phyloP scores from a whole-genome alignment of 1,140 invertebrate species.

The Chymomyza costata region DNA sequence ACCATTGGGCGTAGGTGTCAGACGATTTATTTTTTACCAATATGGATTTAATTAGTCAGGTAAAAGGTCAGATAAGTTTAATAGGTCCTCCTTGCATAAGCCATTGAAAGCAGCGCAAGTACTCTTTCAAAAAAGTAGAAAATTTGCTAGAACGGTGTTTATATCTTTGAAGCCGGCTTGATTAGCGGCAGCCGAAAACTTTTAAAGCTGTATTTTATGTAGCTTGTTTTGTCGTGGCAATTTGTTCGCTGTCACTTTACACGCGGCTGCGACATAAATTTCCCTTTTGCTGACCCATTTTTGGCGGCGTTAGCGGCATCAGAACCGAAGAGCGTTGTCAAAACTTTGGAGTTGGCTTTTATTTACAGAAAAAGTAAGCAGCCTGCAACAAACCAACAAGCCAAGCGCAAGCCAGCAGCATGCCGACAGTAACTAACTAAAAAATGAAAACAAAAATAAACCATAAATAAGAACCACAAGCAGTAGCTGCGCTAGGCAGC shows the following conservation, averaged over 20 bases:
- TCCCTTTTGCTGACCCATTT: conserved; percentile 68
- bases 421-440: conserved; percentile 57
- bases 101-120: no score
- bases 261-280: conserved; percentile 71
- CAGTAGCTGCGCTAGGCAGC: conserved; percentile 25
- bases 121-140: no score
- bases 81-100: no score
- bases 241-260: conserved; percentile 71
- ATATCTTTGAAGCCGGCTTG: conserved; percentile 24
- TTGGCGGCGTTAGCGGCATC: conserved; percentile 40
- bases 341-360: conserved; percentile 71
- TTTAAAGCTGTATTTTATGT: conserved; percentile 6
- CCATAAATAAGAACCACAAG: conserved; percentile 70
- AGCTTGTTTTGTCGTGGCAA: conserved; percentile 46
- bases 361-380: conserved; percentile 46
- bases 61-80: no score
- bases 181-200: conserved; percentile 41
- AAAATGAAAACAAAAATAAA: conserved; percentile 67
- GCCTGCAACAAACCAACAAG: not conserved
- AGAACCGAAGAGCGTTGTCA: conserved; percentile 62
- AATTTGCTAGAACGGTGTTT: no score
- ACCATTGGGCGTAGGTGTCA: no score
- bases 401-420: conserved; percentile 8
- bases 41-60: no score
- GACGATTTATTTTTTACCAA: no score